These are phyloP conservation scores for Diplodus puntazzo DNA, from an alignment of 2,797 vertebrate genomes.

Conservation along the genomic window DNA sequence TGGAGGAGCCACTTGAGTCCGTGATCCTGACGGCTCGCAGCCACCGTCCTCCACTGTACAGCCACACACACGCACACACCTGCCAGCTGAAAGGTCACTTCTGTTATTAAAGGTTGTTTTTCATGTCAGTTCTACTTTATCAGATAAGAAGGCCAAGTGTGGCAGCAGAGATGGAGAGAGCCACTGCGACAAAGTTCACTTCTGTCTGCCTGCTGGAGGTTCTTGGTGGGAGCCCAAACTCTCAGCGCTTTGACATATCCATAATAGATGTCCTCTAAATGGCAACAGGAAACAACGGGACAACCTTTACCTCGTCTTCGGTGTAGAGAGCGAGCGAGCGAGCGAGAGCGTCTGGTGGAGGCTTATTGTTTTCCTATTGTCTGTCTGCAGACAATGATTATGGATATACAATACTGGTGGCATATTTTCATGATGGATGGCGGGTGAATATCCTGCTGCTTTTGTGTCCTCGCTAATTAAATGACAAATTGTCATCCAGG, in stretches of 20 bases:
- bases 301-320: slow-evolving; percentile 56
- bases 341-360: slow-evolving; percentile 10
- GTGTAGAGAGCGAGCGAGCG: not conserved
- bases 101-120: slow-evolving; percentile 67
- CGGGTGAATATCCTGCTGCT: slow-evolving; percentile 54
- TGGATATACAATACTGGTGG: slow-evolving; percentile 56
- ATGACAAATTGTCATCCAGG: slow-evolving; percentile 74
- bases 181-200: slow-evolving; percentile 57
- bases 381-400: slow-evolving; percentile 64
- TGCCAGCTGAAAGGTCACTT: slow-evolving; percentile 61
- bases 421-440: slow-evolving; percentile 73
- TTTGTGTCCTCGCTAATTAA: slow-evolving; percentile 71
- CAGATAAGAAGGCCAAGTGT: slow-evolving; percentile 26
- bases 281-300: slow-evolving; percentile 57
- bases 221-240: slow-evolving; percentile 46
- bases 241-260: slow-evolving; percentile 51
- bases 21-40: slow-evolving; percentile 24
- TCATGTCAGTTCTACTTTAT: slow-evolving; percentile 54
- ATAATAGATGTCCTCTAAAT: slow-evolving; percentile 73
- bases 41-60: not conserved
- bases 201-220: slow-evolving; percentile 52
- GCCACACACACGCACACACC: not conserved
- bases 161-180: slow-evolving; percentile 29
- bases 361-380: slow-evolving; percentile 57
- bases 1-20: slow-evolving; percentile 6